Evolutionary conservation across 2,888 invertebrate genomes (phyloP), one percentile per base, ranked within the genome.

Genomic region (Sminthurinus aureus): DNA sequence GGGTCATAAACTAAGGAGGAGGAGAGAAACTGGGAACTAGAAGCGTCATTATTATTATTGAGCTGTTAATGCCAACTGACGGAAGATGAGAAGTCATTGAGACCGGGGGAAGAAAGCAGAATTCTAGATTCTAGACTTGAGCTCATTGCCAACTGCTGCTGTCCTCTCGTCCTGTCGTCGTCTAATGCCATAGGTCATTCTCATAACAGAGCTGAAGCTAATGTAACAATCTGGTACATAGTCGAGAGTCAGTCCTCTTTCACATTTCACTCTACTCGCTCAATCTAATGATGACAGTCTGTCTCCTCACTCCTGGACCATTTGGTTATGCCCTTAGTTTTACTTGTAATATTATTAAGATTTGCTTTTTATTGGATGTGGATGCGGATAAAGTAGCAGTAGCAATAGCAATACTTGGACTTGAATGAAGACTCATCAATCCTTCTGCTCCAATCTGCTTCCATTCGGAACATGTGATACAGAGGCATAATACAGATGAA

Each of bases 51-150:
- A 85, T 85, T 81, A 85, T 83, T 83, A 85, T 83, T 83, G 81
- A 85, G 84, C 79, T 83, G 84, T 84, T 84, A 84, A 84, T 84
- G 84, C 83, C 83, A 85, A 83, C 78, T 84, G 84, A 82, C 84
- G 84, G 79, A 67, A 64, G 52, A 80, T 67, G 79, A 79, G 82
- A 79, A 79, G 79, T 74, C 84, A 76, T 24, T 18, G 74, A 74
- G 18, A n/a, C 11, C 18, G 26, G 24, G 69, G 20, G 71, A 51
- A 51, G 20, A 24, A 22, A 1, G 11, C 15, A 1, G 38, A 38
- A 38, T 38, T 38, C 38, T 38, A 38, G 38, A 38, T 38, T 38
- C 38, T 38, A 38, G 38, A 38, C 6, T 38, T 6, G 4, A 58
- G 18, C 58, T 58, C 38, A 38, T 38, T 38, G 1, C 58, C 58